A percentile compares a stretch with the other conserved stretches of the same genome.
These are phyloP conservation scores for Ptychochromis oligacanthus DNA, from an alignment of 2,113 vertebrate genomes.

Conservation along the genomic window DNA sequence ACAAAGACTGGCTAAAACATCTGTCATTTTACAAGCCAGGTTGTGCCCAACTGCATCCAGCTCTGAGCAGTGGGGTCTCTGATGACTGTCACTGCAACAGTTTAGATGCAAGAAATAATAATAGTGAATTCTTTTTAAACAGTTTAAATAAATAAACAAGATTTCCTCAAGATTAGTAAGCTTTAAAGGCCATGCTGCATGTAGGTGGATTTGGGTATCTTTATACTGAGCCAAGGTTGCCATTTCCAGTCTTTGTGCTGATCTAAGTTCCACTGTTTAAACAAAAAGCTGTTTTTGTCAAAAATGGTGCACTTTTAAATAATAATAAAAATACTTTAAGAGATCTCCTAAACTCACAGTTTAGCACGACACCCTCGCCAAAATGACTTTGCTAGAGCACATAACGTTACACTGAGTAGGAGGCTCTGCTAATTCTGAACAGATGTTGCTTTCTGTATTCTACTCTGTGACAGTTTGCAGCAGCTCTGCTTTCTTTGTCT, in stretches of 20 bases:
- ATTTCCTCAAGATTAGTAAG: neutral
- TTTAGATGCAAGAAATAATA: neutral
- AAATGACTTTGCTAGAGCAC: neutral
- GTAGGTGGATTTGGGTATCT: neutral
- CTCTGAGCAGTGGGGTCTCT: neutral
- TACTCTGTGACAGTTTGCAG: conserved; percentile 18
- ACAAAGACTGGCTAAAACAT: neutral
- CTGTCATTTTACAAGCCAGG: neutral
- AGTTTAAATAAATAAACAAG: neutral
- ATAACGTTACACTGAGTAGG: conserved; percentile 2
- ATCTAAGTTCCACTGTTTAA: neutral
- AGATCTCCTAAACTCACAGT: neutral
- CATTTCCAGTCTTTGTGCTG: neutral
- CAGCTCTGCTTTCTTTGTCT: conserved; percentile 24
- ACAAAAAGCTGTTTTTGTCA: neutral
- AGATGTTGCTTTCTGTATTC: conserved; percentile 39
- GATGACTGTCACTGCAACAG: no score
- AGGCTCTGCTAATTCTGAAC: conserved; percentile 38
- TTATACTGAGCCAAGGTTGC: neutral
- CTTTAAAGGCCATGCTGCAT: neutral
- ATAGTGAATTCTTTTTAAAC: neutral
- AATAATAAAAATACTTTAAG: neutral
- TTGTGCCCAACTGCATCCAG: neutral
- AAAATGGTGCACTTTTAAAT: neutral
- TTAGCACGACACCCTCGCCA: neutral